Evolutionary conservation across 2,797 vertebrate genomes (phyloP).

Genomic region (Cynodonichthys magdalenae): DNA sequence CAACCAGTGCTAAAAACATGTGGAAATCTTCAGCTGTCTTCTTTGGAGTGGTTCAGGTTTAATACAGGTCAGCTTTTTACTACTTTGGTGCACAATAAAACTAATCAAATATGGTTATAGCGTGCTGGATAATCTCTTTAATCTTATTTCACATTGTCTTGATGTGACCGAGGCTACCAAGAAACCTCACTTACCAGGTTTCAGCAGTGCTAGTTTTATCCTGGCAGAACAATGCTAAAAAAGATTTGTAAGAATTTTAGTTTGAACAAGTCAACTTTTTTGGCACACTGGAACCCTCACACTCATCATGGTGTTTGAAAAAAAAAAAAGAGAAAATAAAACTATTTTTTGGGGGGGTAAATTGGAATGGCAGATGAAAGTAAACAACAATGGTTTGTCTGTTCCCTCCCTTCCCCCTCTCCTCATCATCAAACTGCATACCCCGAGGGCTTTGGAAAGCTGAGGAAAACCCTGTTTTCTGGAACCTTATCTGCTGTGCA

Average conservation of each 20-base stretch:
- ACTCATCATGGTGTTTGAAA: slow-evolving; percentile 11
- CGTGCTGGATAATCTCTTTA: slow-evolving; percentile 3
- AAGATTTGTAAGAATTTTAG: slow-evolving; percentile 33
- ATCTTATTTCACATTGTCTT: slow-evolving; percentile 16
- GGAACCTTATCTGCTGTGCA: slow-evolving; percentile 64
- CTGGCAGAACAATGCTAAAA: slow-evolving; percentile 11
- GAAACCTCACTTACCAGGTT: slow-evolving; percentile 32
- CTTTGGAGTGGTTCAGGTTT: slow-evolving; percentile 14
- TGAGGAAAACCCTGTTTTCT: slow-evolving; percentile 67
- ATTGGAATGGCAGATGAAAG: slow-evolving; percentile 51
- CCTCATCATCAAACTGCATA: slow-evolving; percentile 43
- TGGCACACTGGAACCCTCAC: slow-evolving; percentile 8
- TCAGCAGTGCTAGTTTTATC: neutral
- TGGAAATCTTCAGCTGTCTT: slow-evolving; percentile 14
- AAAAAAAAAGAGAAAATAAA: slow-evolving; percentile 20
- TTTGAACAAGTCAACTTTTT: slow-evolving; percentile 12
- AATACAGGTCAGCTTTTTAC: slow-evolving; percentile 16
- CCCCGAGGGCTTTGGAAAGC: slow-evolving; percentile 61
- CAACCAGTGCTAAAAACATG: slow-evolving; percentile 31
- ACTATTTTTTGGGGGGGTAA: slow-evolving; percentile 38
- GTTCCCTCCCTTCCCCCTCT: slow-evolving; percentile 1
- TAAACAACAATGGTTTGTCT: slow-evolving; percentile 39
- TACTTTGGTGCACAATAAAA: slow-evolving; percentile 2
- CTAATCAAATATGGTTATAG: slow-evolving; percentile 21
- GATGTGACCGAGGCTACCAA: slow-evolving; percentile 4